Conservation (phyloP, 2,888 invertebrate genomes). For the Aporophyla nigra region DNA sequence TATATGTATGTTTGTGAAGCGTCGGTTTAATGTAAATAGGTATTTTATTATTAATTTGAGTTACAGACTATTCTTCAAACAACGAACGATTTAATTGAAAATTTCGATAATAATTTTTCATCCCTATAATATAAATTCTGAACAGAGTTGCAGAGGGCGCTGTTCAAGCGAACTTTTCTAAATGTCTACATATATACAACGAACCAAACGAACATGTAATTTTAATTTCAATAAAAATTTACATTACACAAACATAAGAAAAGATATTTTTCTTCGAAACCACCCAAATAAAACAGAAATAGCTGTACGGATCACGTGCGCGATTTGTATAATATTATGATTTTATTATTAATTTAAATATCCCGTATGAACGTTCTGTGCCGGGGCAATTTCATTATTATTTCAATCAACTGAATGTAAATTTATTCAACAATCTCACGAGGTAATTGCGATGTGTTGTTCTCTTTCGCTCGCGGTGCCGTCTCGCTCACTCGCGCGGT, state of each 20-base stretch:
- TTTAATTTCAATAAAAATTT: slow-evolving; percentile 68
- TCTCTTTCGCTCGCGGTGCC: slow-evolving; percentile 73
- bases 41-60: background rate
- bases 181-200: background rate
- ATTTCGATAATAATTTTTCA: slow-evolving; percentile 10
- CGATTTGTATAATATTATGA: slow-evolving; percentile 89
- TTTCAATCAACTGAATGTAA: slow-evolving; percentile 91
- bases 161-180: background rate
- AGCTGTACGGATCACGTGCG: slow-evolving; percentile 73
- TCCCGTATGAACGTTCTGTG: slow-evolving; percentile 87
- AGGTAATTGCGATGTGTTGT: slow-evolving; percentile 88
- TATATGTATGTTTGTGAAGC: no score
- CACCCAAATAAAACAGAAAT: slow-evolving; percentile 86
- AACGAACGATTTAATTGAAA: slow-evolving; percentile 21
- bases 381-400: slow-evolving; percentile 91
- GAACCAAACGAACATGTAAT: background rate
- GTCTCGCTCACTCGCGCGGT: slow-evolving; percentile 74
- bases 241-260: slow-evolving; percentile 79
- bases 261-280: slow-evolving; percentile 67
- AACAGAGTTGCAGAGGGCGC: background rate
- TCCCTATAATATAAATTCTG: background rate
- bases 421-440: slow-evolving; percentile 91
- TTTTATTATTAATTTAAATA: slow-evolving; percentile 91
- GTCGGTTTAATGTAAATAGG: background rate
- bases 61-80: background rate